These are phyloP conservation scores for Dryocosmus kuriphilus DNA, from an alignment of 2,888 invertebrate species.

Conservation along the genomic window DNA sequence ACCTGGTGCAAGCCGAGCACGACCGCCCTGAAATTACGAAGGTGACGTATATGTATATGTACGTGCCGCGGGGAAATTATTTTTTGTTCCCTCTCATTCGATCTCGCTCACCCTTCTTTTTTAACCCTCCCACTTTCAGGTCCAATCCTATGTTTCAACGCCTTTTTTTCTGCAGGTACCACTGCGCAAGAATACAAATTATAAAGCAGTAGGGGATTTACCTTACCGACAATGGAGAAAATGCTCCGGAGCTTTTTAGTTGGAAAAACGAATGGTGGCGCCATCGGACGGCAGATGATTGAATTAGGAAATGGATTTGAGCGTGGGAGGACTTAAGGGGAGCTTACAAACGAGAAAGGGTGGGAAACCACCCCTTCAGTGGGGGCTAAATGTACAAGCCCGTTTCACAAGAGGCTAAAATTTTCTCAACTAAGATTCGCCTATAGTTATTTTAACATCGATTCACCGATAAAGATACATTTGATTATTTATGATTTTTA, in stretches of 20 bases:
- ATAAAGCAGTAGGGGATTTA: constrained; percentile 50
- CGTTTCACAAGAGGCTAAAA: constrained; percentile 63
- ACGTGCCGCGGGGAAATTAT: constrained; percentile 65
- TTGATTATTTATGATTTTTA: neutral
- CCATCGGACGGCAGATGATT: constrained; percentile 62
- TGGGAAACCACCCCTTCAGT: constrained; percentile 46
- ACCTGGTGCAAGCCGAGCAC: constrained; percentile 64
- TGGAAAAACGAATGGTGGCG: constrained; percentile 65
- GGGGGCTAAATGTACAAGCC: constrained; percentile 63
- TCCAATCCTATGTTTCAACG: constrained; percentile 54
- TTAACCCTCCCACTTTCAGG: constrained; percentile 47
- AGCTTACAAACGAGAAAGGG: constrained; percentile 40
- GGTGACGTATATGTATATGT: constrained; percentile 52
- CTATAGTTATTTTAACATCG: neutral
- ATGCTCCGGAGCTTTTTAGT: constrained; percentile 43
- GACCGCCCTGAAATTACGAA: constrained; percentile 67
- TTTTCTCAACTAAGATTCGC: neutral
- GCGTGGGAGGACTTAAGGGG: constrained; percentile 61
- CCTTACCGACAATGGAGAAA: constrained; percentile 67
- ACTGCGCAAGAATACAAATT: constrained; percentile 53
- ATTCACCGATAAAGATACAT: neutral
- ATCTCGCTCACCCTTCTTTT: constrained; percentile 28
- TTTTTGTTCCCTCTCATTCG: constrained; percentile 51
- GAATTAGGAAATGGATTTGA: constrained; percentile 57
- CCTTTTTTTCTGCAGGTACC: constrained; percentile 11